Base-by-base conservation (phyloP, 2,888 invertebrate species). In the Drosophila anceps region DNA sequence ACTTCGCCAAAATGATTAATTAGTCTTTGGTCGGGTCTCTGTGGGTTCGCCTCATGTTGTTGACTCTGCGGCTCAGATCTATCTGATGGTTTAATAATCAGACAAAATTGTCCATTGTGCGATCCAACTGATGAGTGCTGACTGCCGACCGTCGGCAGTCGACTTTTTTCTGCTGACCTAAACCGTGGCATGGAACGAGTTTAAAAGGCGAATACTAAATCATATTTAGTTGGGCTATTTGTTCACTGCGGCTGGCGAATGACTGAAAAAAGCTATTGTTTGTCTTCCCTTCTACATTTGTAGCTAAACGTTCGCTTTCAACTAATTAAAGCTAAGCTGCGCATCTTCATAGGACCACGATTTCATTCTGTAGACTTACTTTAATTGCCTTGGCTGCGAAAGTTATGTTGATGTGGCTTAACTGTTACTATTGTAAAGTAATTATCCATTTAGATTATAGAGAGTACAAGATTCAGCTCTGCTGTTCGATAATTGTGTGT, bases 41-140 rank as follows among this genome's bases (percentile, higher is more conserved):
- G 68, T 59, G 70, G 37, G 61, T 61, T 33, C 55, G 60, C 53
- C 70, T 66, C 33, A 50, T 73, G 65, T 72, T 69, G 68, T 51
- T 69, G 63, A 39, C 66, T 63, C 61, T 46, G 68, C 59, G 64
- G 61, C 55, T 59, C 27, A 55, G 33, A 64, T 77, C 65, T 60
- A 70, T 35, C 74, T 75, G 85, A 87, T 87, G 83, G 77, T 79
- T 87, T 83, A 88, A 87, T 87, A 87, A 87, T 87, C 81, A 83
- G 79, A 78, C 72, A 68, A 81, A 81, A 76, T 82, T 73, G 73
- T 81, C 76, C 73, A 75, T 88, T 83, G 80, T 79, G 46, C 50
- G 39, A 63, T 4, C 18, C 9, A 9, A 41, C 18, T 41, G 39
- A 1, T 4, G 33, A 33, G 20, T 29, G 31, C 18, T 33, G 18